Evolutionary conservation across 1,140 invertebrate species (phyloP).

Genomic region (Daktulosphaira vitifoliae): DNA sequence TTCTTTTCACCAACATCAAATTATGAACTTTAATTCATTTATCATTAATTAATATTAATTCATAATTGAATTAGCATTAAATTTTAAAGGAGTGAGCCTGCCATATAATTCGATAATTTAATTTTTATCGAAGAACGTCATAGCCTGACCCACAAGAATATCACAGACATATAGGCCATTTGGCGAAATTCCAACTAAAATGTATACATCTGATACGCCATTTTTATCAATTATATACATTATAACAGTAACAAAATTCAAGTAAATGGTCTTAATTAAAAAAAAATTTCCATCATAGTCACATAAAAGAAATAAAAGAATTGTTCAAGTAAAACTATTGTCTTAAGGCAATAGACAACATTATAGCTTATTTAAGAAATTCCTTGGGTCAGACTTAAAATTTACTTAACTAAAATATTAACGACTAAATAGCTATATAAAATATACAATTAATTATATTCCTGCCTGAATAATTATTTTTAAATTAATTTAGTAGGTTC

Average conservation of each 20-base stretch:
- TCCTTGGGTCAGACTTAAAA: slow-evolving; percentile 27
- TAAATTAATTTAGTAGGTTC: no score
- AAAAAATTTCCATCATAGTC: no score
- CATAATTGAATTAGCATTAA: no score
- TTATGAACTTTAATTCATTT: no score
- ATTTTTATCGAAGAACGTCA: neutral
- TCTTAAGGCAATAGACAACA: neutral
- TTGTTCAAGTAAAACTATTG: neutral
- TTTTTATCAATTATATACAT: no score
- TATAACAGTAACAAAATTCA: no score
- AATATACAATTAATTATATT: neutral
- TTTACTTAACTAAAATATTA: slow-evolving; percentile 10
- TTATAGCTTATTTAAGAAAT: slow-evolving; percentile 16
- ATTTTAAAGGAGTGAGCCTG: slow-evolving; percentile 31
- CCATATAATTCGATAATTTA: neutral
- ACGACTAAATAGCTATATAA: slow-evolving; percentile 16
- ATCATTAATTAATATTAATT: no score
- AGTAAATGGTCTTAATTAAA: no score
- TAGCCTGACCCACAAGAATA: slow-evolving; percentile 33
- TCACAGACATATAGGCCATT: slow-evolving; percentile 16
- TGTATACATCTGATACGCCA: no score
- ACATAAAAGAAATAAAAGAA: slow-evolving; percentile 6
- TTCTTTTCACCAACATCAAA: no score
- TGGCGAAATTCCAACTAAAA: slow-evolving; percentile 8
- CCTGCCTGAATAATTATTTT: no score